Base-by-base conservation (phyloP, 2,888 invertebrate genomes). In the Dexiosoma caninum region DNA sequence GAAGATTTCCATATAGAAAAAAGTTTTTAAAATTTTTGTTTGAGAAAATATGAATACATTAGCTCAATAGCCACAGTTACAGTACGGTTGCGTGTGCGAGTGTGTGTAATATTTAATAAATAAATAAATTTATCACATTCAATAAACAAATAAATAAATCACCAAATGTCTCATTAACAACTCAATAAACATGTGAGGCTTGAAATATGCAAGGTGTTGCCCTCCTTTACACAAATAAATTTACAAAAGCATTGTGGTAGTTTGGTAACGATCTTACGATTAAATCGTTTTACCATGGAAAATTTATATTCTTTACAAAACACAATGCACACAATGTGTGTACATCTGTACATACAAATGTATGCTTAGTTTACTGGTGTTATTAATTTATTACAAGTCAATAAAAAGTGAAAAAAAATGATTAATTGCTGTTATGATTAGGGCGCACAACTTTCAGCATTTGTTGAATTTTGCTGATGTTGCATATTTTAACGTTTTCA, bases 351-450 rank as follows among this genome's bases (percentile, higher is more conserved):
- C 14, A 46, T 69, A n/a, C n/a, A n/a, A n/a, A n/a, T n/a, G n/a
- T 46, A 64, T 35, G 27, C 46, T 40, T 16, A 42, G n/a, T 44
- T 40, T 40, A n/a, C n/a, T 46, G 30, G 35, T 53, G 19, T 51
- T 78, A 40, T 71, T 66, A 78, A 66, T 78, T 78, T 78, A 64
- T 40, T 42, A 59, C 16, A 32, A 53, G 35, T 40, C 51, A 64
- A 32, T 44, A 7, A 67, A 32, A 23, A 59, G 40, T 16, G 19
- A 30, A 59, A 21, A 14, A 49, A n/a, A 72, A 78, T 81, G 81
- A 83, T 81, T 81, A 78, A 78, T 78, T 64, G 70, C 70, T 76
- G 72, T 66, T 76, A 78, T 64, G 76, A 81, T 66, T 72, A n/a
- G n/a, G n/a, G n/a, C n/a, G n/a, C n/a, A n/a, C n/a, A n/a, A n/a